Percentiles rank a stretch among this genome's conserved stretches.
Conservation (phyloP, 1,140 invertebrate genomes). For the Lucilia sericata region DNA sequence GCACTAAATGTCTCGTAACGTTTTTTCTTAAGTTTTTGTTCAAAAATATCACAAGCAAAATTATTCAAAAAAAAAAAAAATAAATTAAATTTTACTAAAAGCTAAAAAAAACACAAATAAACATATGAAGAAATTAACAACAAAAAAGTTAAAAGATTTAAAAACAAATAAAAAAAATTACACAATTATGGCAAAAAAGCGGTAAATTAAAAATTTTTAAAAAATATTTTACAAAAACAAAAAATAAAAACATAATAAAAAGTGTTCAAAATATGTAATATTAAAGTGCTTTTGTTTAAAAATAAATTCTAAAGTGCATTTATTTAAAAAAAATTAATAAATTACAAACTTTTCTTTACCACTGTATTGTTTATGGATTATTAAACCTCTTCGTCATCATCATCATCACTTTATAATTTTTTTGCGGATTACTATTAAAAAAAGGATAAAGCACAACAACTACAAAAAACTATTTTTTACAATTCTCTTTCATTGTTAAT, state of each 20-base stretch:
- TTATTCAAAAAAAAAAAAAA: not conserved
- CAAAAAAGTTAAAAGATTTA: not conserved
- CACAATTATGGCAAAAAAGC: not conserved
- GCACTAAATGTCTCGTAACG: conserved; percentile 43
- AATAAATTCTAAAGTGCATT: too few species aligned
- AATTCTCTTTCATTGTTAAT: not conserved
- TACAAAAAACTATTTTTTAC: not conserved
- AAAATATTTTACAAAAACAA: too few species aligned
- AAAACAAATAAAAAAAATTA: not conserved
- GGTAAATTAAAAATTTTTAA: not conserved
- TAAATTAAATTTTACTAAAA: not conserved
- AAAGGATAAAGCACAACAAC: not conserved
- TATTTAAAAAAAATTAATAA: too few species aligned
- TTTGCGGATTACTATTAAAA: not conserved
- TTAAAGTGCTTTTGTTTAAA: not conserved
- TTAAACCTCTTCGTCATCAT: not conserved
- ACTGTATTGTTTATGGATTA: not conserved
- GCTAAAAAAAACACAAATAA: conserved; percentile 1
- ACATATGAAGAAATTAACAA: not conserved
- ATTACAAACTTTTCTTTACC: too few species aligned
- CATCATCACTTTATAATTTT: not conserved
- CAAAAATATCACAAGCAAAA: conserved; percentile 30
- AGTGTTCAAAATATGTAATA: too few species aligned
- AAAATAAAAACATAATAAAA: not conserved
- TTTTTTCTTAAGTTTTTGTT: conserved; percentile 43